phyloP scores from a whole-genome alignment of 2,113 vertebrate species.

The Neotoma lepida region DNA sequence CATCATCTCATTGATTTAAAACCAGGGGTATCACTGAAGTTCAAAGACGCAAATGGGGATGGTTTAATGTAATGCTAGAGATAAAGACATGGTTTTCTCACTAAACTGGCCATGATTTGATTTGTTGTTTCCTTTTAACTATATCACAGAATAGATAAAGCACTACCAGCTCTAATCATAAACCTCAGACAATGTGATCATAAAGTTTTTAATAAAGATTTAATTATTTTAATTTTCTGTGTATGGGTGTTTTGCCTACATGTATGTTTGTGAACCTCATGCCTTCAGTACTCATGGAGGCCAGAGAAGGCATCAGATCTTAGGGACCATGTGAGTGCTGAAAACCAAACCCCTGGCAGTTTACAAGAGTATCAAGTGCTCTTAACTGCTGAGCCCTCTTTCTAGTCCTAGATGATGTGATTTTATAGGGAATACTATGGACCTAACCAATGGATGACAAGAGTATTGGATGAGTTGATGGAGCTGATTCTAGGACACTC shows the following conservation, averaged over 20 bases:
- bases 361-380: accelerated
- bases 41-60: not conserved
- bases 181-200: not conserved
- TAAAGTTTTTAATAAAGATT: not conserved
- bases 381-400: not conserved
- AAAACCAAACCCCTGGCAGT: not conserved
- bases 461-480: not conserved
- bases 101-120: too few relatives aligned
- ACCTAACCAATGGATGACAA: not conserved
- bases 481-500: not conserved
- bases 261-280: not conserved
- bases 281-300: not conserved
- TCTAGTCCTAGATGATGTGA: not conserved
- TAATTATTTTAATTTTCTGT: not conserved
- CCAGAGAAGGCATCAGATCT: not conserved
- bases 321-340: not conserved
- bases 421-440: not conserved
- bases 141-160: not conserved
- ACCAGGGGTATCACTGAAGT: not conserved
- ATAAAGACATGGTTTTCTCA: not conserved
- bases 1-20: not conserved
- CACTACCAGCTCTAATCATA: not conserved
- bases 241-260: not conserved
- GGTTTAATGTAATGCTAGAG: not conserved
- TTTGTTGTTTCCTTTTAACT: not conserved